Conservation (phyloP, 2,888 invertebrate genomes). For the Adelphocoris suturalis region DNA sequence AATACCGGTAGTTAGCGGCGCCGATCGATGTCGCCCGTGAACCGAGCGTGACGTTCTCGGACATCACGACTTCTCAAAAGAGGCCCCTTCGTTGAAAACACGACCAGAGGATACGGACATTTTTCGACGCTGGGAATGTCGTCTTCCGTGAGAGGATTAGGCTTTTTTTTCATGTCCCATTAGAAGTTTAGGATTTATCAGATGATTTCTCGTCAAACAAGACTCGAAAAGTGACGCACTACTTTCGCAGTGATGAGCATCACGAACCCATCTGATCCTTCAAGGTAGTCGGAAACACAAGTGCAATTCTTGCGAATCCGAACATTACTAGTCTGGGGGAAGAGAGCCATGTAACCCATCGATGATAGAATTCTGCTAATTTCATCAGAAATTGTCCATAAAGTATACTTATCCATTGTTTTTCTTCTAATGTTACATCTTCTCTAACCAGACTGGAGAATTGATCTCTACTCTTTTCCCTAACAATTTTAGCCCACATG, state of each 20-base stretch:
- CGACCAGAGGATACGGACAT: slow-evolving; percentile 29
- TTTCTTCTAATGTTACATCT: no score
- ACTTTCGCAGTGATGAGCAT: slow-evolving; percentile 27
- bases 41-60: slow-evolving; percentile 54
- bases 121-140: slow-evolving; percentile 46
- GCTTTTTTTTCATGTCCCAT: slow-evolving; percentile 22
- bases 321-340: no score
- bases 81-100: slow-evolving; percentile 22
- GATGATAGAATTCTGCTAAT: no score
- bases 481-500: no score
- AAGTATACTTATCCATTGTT: no score
- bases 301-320: no score
- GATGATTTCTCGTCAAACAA: background rate
- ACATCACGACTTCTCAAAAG: slow-evolving; percentile 49
- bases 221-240: background rate
- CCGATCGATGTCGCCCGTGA: slow-evolving; percentile 45
- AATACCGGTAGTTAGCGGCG: slow-evolving; percentile 45
- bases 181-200: background rate
- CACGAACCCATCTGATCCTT: background rate
- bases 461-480: no score
- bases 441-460: no score
- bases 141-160: slow-evolving; percentile 34
- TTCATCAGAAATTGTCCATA: no score
- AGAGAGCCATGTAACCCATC: background rate
- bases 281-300: no score